Base-by-base conservation (phyloP, 2,888 invertebrate species). In the Brenthis hecate region DNA sequence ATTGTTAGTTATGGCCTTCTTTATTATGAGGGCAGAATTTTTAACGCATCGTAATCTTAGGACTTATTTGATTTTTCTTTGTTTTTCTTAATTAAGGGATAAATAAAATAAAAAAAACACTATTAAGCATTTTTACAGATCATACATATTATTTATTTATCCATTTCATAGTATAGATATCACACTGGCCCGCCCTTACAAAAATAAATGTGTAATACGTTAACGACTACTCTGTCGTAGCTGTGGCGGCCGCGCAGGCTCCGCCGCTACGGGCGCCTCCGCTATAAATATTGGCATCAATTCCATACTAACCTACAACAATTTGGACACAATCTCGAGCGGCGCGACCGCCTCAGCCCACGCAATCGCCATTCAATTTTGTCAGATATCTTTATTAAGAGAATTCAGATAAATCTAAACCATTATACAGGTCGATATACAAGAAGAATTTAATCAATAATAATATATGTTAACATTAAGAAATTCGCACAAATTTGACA, bases 151-250 rank as follows among this genome's bases (percentile, higher is more conserved):
- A 28, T 92, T 92, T 91, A 92, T 92, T 92, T 87, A 91, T 92
- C 88, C 88, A 89, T 91, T 91, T 92, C 88, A 91, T 91, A 92
- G 88, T 92, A 92, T 88, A 91, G 92, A 90, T 92, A 92, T 92
- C 92, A 92, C 92, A 92, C 92, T 92, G 92, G 92, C 92, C 92
- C 92, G 92, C 92, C 92, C 91, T 91, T 92, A 92, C 86, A 93
- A 92, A 92, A 92, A 92, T 92, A 92, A 92, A 88, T 91, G 90
- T 91, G 91, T 89, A 91, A 85, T 91, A 90, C 88, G 86, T 85
- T 56, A 86, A 89, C 86, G 90, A 91, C 87, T 90, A 90, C 88
- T 83, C 81, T 82, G 74, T 71, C 70, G 74, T 79, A 76, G 81
- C 85, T 84, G 89, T 84, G 78, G 87, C 84, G 87, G 85, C 82